Conservation (phyloP, 2,888 invertebrate genomes). For the Plagodis pulveraria region DNA sequence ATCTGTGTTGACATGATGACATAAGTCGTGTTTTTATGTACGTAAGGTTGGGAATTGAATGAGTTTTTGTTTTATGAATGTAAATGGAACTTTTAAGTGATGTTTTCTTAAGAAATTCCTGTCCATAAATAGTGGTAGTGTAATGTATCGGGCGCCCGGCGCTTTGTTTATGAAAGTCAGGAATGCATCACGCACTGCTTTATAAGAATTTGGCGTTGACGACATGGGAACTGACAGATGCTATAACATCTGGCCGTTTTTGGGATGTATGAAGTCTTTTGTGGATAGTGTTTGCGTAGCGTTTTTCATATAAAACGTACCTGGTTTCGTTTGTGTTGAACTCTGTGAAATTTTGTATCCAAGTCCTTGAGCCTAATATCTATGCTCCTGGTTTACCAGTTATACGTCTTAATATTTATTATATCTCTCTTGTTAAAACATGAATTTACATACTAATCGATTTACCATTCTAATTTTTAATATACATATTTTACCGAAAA, state of each 20-base stretch:
- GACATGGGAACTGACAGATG: conserved; percentile 19
- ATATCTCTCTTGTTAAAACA: too few relatives aligned
- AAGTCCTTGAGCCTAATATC: too few relatives aligned
- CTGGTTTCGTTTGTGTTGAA: too few relatives aligned
- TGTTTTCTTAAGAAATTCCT: conserved; percentile 79
- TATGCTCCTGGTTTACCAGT: too few relatives aligned
- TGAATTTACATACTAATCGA: too few relatives aligned
- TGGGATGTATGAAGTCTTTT: background rate
- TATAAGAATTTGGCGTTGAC: conserved; percentile 30
- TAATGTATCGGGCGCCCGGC: conserved; percentile 59
- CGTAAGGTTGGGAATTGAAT: conserved; percentile 24
- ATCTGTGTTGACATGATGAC: background rate
- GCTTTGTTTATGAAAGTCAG: conserved; percentile 38
- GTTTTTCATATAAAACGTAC: too few relatives aligned
- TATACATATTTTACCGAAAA: too few relatives aligned
- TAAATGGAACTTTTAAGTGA: conserved; percentile 49
- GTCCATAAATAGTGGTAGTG: conserved; percentile 73
- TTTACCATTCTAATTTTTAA: too few relatives aligned
- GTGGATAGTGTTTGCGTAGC: too few relatives aligned
- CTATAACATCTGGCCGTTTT: conserved; percentile 22
- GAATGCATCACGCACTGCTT: conserved; percentile 20
- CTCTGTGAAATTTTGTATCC: too few relatives aligned
- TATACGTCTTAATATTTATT: too few relatives aligned
- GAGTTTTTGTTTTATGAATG: conserved; percentile 4
- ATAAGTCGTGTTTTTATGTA: conserved; percentile 6